These are phyloP conservation scores for Hoplodrina blanda DNA, from an alignment of 2,888 invertebrate species.

Conservation along the genomic window DNA sequence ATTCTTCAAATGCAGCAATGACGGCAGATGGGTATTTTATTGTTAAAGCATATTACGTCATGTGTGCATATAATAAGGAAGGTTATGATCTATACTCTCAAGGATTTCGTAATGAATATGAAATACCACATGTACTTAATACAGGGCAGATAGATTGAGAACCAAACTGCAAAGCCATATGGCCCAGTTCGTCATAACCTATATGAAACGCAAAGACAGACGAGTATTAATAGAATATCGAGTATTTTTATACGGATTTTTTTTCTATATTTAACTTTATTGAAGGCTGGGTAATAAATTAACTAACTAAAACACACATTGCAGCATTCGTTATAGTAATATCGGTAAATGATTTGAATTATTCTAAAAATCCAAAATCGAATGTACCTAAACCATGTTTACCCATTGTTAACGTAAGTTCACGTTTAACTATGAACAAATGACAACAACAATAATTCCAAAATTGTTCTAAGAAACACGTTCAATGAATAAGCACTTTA, in stretches of 20 bases:
- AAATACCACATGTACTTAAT: background rate
- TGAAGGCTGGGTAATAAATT: conserved; percentile 9
- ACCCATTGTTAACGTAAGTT: conserved; percentile 8
- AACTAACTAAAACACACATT: background rate
- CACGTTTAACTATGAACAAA: conserved; percentile 19
- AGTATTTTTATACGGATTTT: conserved; percentile 6
- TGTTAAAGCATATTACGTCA: conserved; percentile 17
- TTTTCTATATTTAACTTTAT: conserved; percentile 8
- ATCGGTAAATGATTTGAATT: conserved; percentile 9
- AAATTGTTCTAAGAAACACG: conserved; percentile 34
- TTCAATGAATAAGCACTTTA: conserved; percentile 21
- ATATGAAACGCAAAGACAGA: background rate
- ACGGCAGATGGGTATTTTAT: conserved; percentile 3
- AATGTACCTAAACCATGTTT: background rate
- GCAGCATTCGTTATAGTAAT: background rate
- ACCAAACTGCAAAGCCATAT: conserved; percentile 4
- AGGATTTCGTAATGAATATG: conserved; percentile 11
- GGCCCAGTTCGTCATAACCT: conserved; percentile 1
- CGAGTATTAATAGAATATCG: too few species aligned
- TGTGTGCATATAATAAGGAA: conserved; percentile 16
- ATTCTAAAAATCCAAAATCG: background rate
- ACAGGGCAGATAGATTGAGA: background rate
- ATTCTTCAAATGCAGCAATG: conserved; percentile 23
- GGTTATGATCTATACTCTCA: conserved; percentile 5
- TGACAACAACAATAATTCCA: conserved; percentile 14